Percentiles rank a stretch among this genome's conserved stretches.
These are phyloP conservation scores for Pteria penguin DNA, from an alignment of 2,888 invertebrate genomes.

Conservation along the genomic window DNA sequence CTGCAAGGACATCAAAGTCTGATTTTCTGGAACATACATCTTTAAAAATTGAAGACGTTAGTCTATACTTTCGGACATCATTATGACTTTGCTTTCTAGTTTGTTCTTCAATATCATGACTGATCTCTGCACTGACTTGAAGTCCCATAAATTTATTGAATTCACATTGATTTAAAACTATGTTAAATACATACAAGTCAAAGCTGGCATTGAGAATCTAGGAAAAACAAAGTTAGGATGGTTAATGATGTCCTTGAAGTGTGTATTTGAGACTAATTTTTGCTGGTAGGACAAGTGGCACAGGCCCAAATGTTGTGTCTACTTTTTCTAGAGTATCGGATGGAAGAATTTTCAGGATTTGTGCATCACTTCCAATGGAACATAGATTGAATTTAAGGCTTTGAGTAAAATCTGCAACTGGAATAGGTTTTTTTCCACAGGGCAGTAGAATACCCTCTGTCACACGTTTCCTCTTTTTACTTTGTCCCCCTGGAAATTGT, in stretches of 20 bases:
- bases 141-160: background rate
- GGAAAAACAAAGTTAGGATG: background rate
- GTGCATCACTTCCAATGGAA: conserved; percentile 2
- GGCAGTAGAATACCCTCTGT: conserved; percentile 8
- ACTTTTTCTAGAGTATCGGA: background rate
- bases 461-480: conserved; percentile 3
- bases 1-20: background rate
- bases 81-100: conserved; percentile 1
- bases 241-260: background rate
- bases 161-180: background rate
- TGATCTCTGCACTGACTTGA: background rate
- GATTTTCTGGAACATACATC: conserved; percentile 3
- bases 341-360: background rate
- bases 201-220: background rate
- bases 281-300: conserved; percentile 15
- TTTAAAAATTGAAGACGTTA: conserved; percentile 8
- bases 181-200: background rate
- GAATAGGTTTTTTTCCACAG: conserved; percentile 1
- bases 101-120: background rate
- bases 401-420: background rate
- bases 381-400: background rate
- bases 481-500: background rate
- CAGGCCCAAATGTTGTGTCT: background rate
- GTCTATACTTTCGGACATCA: conserved; percentile 3
- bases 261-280: background rate